These are phyloP conservation scores for Poicephalus gulielmi DNA, from an alignment of 2,113 vertebrate species.

Conservation along the genomic window DNA sequence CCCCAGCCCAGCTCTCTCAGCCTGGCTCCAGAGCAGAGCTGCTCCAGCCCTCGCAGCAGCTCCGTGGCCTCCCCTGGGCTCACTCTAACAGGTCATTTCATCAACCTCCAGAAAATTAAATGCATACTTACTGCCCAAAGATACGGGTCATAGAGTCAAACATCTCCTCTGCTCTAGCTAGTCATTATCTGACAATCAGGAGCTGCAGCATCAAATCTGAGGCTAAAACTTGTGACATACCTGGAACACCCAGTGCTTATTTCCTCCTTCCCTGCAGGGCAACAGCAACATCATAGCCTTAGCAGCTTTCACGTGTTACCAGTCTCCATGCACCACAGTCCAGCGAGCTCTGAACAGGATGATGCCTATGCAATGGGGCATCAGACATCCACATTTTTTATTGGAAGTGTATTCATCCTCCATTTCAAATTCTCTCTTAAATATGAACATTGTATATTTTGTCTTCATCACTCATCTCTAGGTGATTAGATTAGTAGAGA, in stretches of 20 bases:
- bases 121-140: neutral
- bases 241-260: neutral
- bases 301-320: neutral
- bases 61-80: neutral
- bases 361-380: neutral
- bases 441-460: neutral
- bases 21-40: no score
- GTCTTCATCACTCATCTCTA: neutral
- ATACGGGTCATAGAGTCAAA: neutral
- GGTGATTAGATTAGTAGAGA: neutral
- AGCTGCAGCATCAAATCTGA: neutral
- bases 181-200: neutral
- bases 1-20: no score
- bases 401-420: neutral
- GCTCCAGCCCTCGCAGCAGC: no score
- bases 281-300: neutral
- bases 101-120: neutral
- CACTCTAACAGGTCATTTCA: neutral
- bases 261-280: neutral
- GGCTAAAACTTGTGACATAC: neutral
- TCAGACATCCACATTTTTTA: neutral
- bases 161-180: neutral
- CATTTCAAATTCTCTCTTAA: neutral
- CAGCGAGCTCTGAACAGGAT: neutral
- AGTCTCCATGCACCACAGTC: neutral